Evolutionary conservation across 2,797 vertebrate species (phyloP), one percentile per base, ranked within the genome.

Genomic region (Peromyscus aztecus): DNA sequence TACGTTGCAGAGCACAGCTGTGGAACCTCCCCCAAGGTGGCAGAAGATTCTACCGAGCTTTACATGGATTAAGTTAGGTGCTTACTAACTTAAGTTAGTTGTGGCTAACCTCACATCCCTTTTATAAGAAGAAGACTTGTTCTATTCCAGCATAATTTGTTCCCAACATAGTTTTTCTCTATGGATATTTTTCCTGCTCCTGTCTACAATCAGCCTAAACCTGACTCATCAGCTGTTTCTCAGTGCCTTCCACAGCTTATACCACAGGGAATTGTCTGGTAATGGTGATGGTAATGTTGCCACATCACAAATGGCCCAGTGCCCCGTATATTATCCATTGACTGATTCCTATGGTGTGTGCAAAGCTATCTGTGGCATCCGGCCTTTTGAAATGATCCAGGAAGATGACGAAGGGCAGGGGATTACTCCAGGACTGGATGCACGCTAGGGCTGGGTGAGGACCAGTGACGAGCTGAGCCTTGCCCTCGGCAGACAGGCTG

Each of bases 61-160:
- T 0, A 11, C 0, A 0, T 2, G 6, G 24, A 73, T 34, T 29
- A 24, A 57, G 14, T 29, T 8, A 13, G 34, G 43, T 1, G 2
- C 31, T 37, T 52, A 49, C 49, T 55, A 17, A 55, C 55, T 55
- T 55, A 55, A 55, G 52, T 52, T 13, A 52, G 29, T 27, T 10
- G 4, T 73, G 40, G 69, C 57, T 14, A 61, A 37, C 6, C n/a
- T 13, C 37, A 55, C 37, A 11, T 8, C 0, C 0, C 0, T 52
- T 57, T 80, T 4, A 57, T 61, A 90, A 52, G 23, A 5, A 21
- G 61, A 86, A 94, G 92, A 49, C 31, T 27, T 23, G 1, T 4
- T 57, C 76, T 13, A 6, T 6, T 52, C 49, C 2, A 49, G 40
- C 19, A 75, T 3, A 24, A 0, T 82, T 57, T n/a, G 77, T 76